Percentiles rank a stretch among this genome's conserved stretches.
Conservation (phyloP, 1,140 invertebrate genomes). For the Drosophila kurseongensis region DNA sequence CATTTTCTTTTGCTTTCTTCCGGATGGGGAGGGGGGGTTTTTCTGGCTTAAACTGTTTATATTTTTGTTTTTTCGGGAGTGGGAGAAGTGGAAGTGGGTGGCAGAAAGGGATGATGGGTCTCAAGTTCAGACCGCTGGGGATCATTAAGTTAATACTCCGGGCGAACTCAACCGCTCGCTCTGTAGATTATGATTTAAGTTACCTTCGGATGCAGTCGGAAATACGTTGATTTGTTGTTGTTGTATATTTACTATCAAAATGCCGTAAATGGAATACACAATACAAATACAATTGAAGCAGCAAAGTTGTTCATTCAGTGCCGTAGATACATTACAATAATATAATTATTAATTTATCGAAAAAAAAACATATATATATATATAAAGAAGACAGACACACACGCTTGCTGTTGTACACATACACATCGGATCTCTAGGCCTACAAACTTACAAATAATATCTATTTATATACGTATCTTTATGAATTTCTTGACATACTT, state of each 20-base stretch:
- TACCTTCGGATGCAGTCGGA: constrained; percentile 14
- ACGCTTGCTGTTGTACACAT: constrained; percentile 33
- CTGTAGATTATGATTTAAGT: constrained; percentile 10
- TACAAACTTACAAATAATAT: constrained; percentile 73
- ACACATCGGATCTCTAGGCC: constrained; percentile 41
- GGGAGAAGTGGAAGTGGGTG: constrained; percentile 37
- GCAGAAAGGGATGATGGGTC: constrained; percentile 8
- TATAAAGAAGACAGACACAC: constrained; percentile 45
- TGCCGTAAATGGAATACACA: constrained; percentile 55
- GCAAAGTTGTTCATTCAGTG: constrained; percentile 41
- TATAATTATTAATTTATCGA: constrained; percentile 54
- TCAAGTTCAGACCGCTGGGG: not conserved
- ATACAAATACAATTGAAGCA: constrained; percentile 45
- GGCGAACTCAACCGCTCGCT: constrained; percentile 2
- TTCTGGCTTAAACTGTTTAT: not conserved
- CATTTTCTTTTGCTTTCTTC: constrained; percentile 47
- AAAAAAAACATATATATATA: constrained; percentile 57
- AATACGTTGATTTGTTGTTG: constrained; percentile 23
- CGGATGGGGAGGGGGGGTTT: constrained; percentile 3
- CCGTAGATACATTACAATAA: constrained; percentile 58
- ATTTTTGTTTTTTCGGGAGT: constrained; percentile 10
- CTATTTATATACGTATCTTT: constrained; percentile 59
- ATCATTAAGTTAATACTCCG: constrained; percentile 11
- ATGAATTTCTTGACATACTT: constrained; percentile 35
- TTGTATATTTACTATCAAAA: constrained; percentile 49